phyloP scores from a whole-genome alignment of 30 jellyfish, hydroid and myxozoan species.

The Aurelia aurita complex sp. Pacific region DNA sequence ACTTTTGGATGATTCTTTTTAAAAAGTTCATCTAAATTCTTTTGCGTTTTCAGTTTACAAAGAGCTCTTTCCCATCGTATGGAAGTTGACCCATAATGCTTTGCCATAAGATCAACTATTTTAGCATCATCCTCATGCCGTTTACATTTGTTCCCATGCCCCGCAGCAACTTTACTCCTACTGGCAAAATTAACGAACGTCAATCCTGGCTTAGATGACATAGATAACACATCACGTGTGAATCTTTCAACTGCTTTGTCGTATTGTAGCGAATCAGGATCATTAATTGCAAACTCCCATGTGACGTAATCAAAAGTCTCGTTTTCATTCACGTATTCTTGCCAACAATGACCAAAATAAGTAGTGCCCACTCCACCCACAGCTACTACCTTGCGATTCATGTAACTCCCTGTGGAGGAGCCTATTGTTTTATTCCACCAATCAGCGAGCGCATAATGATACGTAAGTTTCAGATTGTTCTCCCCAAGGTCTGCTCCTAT shows the following conservation, averaged over 20 bases:
- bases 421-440: slow-evolving; percentile 98
- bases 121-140: slow-evolving; percentile 50
- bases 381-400: slow-evolving; percentile 81
- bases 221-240: slow-evolving; percentile 29
- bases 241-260: slow-evolving; percentile 65
- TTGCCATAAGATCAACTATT: slow-evolving; percentile 51
- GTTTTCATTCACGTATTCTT: slow-evolving; percentile 74
- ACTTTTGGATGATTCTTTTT: slow-evolving; percentile 85
- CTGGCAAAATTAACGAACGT: slow-evolving; percentile 63
- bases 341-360: slow-evolving; percentile 92
- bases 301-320: slow-evolving; percentile 81
- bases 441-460: slow-evolving; percentile 90
- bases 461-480: slow-evolving; percentile 53
- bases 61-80: slow-evolving; percentile 50
- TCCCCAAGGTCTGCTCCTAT: slow-evolving; percentile 95
- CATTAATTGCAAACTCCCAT: slow-evolving; percentile 97
- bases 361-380: slow-evolving; percentile 95
- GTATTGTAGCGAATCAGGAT: slow-evolving; percentile 68
- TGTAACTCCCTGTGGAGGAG: slow-evolving; percentile 68
- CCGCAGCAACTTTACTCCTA: slow-evolving; percentile 24
- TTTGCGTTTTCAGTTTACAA: slow-evolving; percentile 15
- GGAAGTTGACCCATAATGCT: slow-evolving; percentile 46
- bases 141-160: slow-evolving; percentile 28
- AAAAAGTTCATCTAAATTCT: slow-evolving; percentile 27
- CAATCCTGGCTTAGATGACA: slow-evolving; percentile 59